A percentile compares a stretch with the other conserved stretches of the same genome.
These are phyloP conservation scores for Hippoglossus hippoglossus DNA, from an alignment of 2,797 vertebrate species.

Conservation along the genomic window DNA sequence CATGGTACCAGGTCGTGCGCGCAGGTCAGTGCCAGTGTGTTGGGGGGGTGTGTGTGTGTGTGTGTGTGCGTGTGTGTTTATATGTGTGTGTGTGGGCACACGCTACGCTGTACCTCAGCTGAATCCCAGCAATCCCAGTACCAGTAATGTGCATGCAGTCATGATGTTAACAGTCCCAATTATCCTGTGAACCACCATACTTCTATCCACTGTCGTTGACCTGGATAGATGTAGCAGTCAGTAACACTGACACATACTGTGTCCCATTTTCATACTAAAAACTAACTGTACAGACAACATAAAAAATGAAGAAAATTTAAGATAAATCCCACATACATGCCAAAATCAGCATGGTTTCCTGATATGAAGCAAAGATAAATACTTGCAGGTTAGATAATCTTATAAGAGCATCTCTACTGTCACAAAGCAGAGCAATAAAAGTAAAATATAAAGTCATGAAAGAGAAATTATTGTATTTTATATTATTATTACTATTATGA, in stretches of 20 bases:
- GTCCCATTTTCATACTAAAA: constrained; percentile 42
- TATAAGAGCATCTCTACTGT: too few relatives aligned
- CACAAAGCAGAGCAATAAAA: too few relatives aligned
- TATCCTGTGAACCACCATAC: constrained; percentile 33
- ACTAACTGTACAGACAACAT: not conserved
- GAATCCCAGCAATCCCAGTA: constrained; percentile 60
- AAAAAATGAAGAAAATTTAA: not conserved
- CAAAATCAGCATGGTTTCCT: too few relatives aligned
- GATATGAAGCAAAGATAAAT: too few relatives aligned
- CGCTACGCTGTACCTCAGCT: constrained; percentile 52
- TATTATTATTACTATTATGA: too few relatives aligned
- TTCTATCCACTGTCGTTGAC: constrained; percentile 28
- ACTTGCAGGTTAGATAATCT: too few relatives aligned
- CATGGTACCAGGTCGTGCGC: constrained; percentile 80
- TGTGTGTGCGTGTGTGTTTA: constrained; percentile 26
- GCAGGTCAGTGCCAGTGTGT: constrained; percentile 82
- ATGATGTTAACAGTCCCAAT: constrained; percentile 52
- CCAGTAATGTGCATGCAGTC: constrained; percentile 67
- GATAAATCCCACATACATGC: not conserved
- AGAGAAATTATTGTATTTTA: too few relatives aligned
- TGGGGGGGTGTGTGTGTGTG: constrained; percentile 6
- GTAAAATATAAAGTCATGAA: too few relatives aligned
- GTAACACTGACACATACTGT: constrained; percentile 13
- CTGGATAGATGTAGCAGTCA: constrained; percentile 11
- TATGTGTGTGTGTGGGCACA: constrained; percentile 45